Evolutionary conservation across 1,140 invertebrate genomes (phyloP).

Genomic region (Aphis craccivora): DNA sequence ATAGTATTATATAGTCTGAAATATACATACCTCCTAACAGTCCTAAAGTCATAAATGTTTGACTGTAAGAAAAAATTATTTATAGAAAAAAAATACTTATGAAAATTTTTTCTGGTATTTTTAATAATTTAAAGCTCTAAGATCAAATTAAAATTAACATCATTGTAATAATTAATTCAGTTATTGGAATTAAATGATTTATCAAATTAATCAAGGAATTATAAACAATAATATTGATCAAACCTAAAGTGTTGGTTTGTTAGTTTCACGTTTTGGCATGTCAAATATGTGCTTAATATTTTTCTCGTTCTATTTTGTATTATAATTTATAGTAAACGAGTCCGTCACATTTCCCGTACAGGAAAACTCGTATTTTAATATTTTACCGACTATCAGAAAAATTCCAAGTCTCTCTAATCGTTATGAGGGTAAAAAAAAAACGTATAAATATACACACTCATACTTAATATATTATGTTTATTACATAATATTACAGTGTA

Average conservation of each 20-base stretch:
- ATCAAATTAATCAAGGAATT: neutral
- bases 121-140: neutral
- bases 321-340: slow-evolving; percentile 11
- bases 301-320: neutral
- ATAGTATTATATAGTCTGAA: too few relatives aligned
- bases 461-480: neutral
- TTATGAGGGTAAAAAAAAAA: slow-evolving; percentile 1
- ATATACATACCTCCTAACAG: too few relatives aligned
- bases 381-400: neutral
- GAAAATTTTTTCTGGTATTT: neutral
- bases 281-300: neutral
- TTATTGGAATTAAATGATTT: neutral
- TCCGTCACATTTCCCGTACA: neutral
- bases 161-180: neutral
- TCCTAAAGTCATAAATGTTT: too few relatives aligned
- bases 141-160: neutral
- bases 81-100: too few relatives aligned
- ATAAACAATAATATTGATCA: neutral
- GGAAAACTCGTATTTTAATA: neutral
- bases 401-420: neutral
- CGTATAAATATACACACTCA: neutral
- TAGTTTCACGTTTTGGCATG: neutral
- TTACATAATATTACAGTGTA: neutral
- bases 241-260: neutral
- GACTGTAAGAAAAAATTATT: too few relatives aligned